A percentile compares a stretch with the other conserved stretches of the same genome.
Conservation (phyloP, 2,797 vertebrate species). For the Spea hammondii region DNA sequence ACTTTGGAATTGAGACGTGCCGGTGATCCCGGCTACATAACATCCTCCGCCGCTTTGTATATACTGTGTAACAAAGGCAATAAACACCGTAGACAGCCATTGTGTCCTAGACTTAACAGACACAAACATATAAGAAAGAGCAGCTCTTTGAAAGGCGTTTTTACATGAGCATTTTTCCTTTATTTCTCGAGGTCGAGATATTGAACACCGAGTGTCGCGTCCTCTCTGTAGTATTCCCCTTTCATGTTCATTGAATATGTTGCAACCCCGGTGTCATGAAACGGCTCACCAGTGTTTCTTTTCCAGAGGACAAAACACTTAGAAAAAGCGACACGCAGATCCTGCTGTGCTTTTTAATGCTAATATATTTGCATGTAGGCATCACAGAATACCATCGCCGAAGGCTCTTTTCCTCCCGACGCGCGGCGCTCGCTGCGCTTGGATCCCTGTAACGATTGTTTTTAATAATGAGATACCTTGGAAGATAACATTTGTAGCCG, state of each 20-base stretch:
- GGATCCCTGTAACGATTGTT: slow-evolving; percentile 28
- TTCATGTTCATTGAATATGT: slow-evolving; percentile 42
- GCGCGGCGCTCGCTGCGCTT: slow-evolving; percentile 21
- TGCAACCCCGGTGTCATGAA: slow-evolving; percentile 34
- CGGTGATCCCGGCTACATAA: too few species aligned
- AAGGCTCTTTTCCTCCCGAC: slow-evolving; percentile 41
- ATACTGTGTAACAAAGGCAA: background rate
- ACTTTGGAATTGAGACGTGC: too few species aligned
- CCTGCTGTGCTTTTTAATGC: slow-evolving; percentile 51
- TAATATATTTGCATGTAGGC: slow-evolving; percentile 51
- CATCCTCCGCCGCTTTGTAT: background rate
- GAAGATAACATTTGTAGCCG: slow-evolving; percentile 33
- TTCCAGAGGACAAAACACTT: slow-evolving; percentile 51
- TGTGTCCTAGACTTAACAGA: background rate
- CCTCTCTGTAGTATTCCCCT: slow-evolving; percentile 32
- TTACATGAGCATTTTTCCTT: slow-evolving; percentile 15
- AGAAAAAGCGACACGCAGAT: slow-evolving; percentile 45
- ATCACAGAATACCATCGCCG: slow-evolving; percentile 36
- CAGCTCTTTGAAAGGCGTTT: background rate
- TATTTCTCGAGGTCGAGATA: slow-evolving; percentile 33
- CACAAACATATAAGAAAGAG: background rate
- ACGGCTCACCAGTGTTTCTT: slow-evolving; percentile 38
- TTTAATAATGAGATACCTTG: slow-evolving; percentile 29
- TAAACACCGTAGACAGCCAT: slow-evolving; percentile 1
- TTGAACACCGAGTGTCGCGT: slow-evolving; percentile 20